Conservation (phyloP, 2,113 vertebrate genomes). For the Sminthopsis crassicaudata region DNA sequence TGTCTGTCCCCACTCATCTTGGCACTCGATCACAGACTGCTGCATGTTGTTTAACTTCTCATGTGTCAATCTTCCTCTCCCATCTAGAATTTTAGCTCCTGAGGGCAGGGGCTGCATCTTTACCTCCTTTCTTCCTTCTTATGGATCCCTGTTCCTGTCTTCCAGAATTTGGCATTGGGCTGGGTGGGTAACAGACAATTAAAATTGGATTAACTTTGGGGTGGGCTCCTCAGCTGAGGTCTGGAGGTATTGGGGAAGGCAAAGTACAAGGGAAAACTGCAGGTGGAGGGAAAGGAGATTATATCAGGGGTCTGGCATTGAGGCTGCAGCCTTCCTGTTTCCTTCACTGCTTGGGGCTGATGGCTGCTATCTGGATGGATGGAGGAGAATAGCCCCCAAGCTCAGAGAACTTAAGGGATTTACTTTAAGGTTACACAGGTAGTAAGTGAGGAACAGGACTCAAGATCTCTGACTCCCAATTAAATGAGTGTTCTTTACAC, state of each 20-base stretch:
- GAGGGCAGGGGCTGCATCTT: neutral
- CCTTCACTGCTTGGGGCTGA: neutral
- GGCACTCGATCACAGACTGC: neutral
- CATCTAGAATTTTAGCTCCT: neutral
- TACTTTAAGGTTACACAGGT: neutral
- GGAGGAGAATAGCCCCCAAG: neutral
- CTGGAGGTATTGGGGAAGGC: neutral
- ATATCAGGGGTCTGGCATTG: neutral
- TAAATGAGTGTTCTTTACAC: neutral
- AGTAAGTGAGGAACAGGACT: neutral
- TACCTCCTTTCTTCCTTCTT: neutral
- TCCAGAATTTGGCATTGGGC: neutral
- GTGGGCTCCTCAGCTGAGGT: neutral
- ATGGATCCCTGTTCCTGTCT: neutral
- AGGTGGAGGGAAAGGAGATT: neutral
- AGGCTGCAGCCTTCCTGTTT: neutral
- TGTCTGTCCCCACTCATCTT: constrained; percentile 1
- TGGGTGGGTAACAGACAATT: neutral
- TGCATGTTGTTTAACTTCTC: neutral
- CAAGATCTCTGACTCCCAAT: neutral
- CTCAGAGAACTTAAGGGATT: neutral
- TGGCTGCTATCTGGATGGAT: neutral
- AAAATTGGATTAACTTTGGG: neutral
- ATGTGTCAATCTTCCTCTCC: neutral
- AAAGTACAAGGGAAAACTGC: neutral